Evolutionary conservation across 2,113 vertebrate species (phyloP).

Genomic region (Corynorhinus townsendii): DNA sequence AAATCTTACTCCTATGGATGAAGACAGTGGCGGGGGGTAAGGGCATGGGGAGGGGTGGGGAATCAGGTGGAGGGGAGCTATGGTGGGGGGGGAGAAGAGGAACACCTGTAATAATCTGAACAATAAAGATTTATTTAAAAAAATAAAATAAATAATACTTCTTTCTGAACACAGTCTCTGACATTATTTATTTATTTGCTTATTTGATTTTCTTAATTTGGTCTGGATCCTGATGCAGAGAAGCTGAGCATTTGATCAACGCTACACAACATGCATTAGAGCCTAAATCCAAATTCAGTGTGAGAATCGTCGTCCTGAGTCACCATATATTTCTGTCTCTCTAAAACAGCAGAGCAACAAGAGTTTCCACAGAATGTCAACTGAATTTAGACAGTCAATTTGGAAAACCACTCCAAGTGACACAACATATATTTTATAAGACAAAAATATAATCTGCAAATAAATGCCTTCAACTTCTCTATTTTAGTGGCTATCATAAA

Average conservation of each 20-base stretch:
- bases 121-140: too few species aligned
- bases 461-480: neutral
- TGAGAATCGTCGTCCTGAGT: neutral
- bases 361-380: neutral
- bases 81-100: too few species aligned
- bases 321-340: neutral
- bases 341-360: neutral
- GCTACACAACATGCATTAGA: neutral
- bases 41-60: too few species aligned
- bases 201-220: neutral
- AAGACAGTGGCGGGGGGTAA: too few species aligned
- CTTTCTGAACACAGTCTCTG: constrained; percentile 39
- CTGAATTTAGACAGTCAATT: neutral
- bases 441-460: neutral
- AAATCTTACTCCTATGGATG: too few species aligned
- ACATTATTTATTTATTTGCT: neutral
- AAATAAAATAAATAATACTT: constrained; percentile 33
- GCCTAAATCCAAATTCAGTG: neutral
- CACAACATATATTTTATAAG: neutral
- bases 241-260: neutral
- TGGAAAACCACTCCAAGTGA: neutral
- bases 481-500: neutral
- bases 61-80: too few species aligned
- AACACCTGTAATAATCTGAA: too few species aligned
- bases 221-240: neutral